Conservation (phyloP, 2,113 vertebrate species). For the Gracilinanus agilis region DNA sequence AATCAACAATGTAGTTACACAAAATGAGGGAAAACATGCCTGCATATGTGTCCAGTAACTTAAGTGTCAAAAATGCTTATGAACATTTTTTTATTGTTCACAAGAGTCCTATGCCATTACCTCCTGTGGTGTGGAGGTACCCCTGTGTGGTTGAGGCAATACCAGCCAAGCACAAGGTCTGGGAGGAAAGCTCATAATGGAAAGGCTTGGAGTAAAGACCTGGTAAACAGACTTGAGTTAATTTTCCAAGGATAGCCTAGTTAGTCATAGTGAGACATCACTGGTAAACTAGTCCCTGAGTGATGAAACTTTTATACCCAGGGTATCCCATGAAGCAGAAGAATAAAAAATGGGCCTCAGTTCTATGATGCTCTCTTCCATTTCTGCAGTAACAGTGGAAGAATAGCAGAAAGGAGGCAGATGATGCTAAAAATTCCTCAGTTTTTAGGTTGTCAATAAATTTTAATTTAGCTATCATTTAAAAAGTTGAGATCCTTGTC, state of each 20-base stretch:
- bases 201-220: background rate
- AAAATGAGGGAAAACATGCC: background rate
- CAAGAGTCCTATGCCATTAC: background rate
- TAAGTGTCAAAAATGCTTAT: background rate
- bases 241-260: background rate
- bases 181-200: too few relatives aligned
- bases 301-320: too few relatives aligned
- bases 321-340: too few relatives aligned
- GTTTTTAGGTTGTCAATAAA: too few relatives aligned
- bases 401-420: background rate
- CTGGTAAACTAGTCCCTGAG: too few relatives aligned
- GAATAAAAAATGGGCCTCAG: too few relatives aligned
- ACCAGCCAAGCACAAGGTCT: background rate
- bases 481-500: background rate
- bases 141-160: background rate
- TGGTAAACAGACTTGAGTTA: background rate
- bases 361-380: too few relatives aligned
- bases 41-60: background rate
- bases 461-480: background rate
- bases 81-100: background rate
- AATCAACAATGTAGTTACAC: background rate
- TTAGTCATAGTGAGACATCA: background rate
- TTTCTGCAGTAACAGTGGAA: too few relatives aligned
- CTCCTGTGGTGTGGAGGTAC: background rate
- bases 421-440: background rate